A percentile compares a stretch with the other conserved stretches of the same genome.
Evolutionary conservation across 35 echinoderm and acorn worm genomes (phyloP).

Genomic region (Strongylocentrotus purpuratus): DNA sequence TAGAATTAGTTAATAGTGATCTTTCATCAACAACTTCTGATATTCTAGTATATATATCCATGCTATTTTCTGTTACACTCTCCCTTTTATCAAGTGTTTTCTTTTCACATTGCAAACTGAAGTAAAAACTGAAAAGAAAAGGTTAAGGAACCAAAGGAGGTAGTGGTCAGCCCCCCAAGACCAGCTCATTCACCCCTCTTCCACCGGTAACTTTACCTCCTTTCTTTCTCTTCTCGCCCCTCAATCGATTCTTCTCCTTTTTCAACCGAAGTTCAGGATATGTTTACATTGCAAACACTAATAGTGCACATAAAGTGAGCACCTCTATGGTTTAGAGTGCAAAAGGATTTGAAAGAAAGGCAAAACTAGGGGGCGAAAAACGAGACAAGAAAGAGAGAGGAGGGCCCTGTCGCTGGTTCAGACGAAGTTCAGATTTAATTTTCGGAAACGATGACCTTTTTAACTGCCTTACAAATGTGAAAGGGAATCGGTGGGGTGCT

Average conservation of each 20-base stretch:
- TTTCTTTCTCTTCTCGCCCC: slow-evolving; percentile 13
- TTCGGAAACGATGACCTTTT: slow-evolving; percentile 45
- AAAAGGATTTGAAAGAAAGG: slow-evolving; percentile 26
- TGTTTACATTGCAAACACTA: slow-evolving; percentile 32
- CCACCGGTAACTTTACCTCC: background rate
- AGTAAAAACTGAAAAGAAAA: background rate
- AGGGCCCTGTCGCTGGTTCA: background rate
- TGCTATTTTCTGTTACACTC: background rate
- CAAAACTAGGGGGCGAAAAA: background rate
- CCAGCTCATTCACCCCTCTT: background rate
- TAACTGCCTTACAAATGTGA: slow-evolving; percentile 15
- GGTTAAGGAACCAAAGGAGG: background rate
- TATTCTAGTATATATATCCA: background rate
- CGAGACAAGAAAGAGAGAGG: background rate
- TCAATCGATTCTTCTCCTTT: background rate
- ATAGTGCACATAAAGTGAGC: slow-evolving; percentile 22
- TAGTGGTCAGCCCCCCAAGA: slow-evolving; percentile 14
- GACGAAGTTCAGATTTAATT: slow-evolving; percentile 19
- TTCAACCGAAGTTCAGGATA: background rate
- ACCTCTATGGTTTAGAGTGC: background rate
- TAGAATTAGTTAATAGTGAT: too few relatives aligned
- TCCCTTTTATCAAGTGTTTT: background rate
- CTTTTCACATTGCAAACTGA: background rate
- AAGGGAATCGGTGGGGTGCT: background rate
- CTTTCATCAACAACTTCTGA: background rate